Evolutionary conservation across 2,113 vertebrate species (phyloP), one percentile per base, ranked within the genome.

Genomic region (Oryzias javanicus): DNA sequence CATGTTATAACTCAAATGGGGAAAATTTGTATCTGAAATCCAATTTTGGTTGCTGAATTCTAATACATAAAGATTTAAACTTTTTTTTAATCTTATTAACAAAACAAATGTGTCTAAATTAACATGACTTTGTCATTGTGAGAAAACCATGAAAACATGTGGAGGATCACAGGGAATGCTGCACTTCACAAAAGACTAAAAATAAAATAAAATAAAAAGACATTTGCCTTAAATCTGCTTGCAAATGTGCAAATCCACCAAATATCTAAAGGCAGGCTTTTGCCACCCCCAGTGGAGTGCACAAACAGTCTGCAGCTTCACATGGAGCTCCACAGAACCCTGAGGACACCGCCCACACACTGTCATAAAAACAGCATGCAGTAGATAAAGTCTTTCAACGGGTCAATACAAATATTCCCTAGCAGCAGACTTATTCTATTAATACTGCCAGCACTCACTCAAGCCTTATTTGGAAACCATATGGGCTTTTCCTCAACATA

Each of bases 331-430:
- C 55, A 19, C 44, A 19, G 4, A 45, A 18, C 49, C 47, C 67
- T 61, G 42, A 61, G 59, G 71, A 70, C 62, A 58, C 67, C 76
- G 13, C 82, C 81, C 70, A 67, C 74, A 46, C 67, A 60, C 74
- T 78, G 44, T 74, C 84, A 86, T 85, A 73, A 80, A 87, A 88
- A 89, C 83, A 16, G 61, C 78, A 73, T 58, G 68, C 76, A 86
- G 82, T 65, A 87, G 78, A 89, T 82, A 70, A 68, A 86, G 76
- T 71, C 80, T 76, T 76, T 73, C 78, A 80, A 18, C 55, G 73
- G 69, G 79, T 84, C 86, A 87, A 89, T 82, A 86, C 80, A 88
- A 85, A 88, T 80, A 88, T 81, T 82, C 71, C 83, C 67, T 67
- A 64, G 74, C 76, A 80, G 72, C 64, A 71, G 66, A 45, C 67